Evolutionary conservation across 2,113 vertebrate species (phyloP).

Genomic region (Cranoglanis bouderius): DNA sequence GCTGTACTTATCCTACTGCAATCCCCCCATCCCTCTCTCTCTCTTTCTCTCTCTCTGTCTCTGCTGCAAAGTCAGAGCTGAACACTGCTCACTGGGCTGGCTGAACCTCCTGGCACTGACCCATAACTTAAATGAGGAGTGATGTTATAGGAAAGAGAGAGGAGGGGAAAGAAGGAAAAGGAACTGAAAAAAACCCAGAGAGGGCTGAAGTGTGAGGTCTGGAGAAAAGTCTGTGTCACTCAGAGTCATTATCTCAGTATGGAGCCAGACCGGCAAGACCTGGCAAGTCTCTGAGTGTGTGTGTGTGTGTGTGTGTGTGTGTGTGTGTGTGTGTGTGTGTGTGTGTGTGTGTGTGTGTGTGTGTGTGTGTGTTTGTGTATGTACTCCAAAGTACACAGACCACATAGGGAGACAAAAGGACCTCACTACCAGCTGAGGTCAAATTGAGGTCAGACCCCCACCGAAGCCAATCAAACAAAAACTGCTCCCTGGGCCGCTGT

Average conservation of each 20-base stretch:
- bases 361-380: constrained; percentile 21
- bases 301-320: not conserved
- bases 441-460: constrained; percentile 26
- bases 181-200: not conserved
- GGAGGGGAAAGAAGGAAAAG: not conserved
- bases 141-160: not conserved
- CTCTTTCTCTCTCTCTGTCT: not conserved
- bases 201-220: not conserved
- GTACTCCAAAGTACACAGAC: constrained; percentile 10
- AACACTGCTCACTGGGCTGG: not conserved
- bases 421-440: constrained; percentile 22
- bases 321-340: constrained; percentile 13
- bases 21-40: not conserved
- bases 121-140: constrained; percentile 4
- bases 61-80: constrained; percentile 32
- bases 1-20: constrained; percentile 32
- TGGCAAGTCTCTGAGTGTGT: not conserved
- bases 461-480: constrained; percentile 31
- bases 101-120: constrained; percentile 26
- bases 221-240: not conserved
- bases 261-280: constrained; percentile 12
- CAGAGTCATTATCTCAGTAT: constrained; percentile 30
- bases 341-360: not conserved
- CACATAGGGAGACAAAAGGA: not conserved
- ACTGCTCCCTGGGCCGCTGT: constrained; percentile 8